Percentiles rank a stretch among this genome's conserved stretches.
Evolutionary conservation across 1,140 invertebrate species (phyloP).

Genomic region (Danaus melanippus): DNA sequence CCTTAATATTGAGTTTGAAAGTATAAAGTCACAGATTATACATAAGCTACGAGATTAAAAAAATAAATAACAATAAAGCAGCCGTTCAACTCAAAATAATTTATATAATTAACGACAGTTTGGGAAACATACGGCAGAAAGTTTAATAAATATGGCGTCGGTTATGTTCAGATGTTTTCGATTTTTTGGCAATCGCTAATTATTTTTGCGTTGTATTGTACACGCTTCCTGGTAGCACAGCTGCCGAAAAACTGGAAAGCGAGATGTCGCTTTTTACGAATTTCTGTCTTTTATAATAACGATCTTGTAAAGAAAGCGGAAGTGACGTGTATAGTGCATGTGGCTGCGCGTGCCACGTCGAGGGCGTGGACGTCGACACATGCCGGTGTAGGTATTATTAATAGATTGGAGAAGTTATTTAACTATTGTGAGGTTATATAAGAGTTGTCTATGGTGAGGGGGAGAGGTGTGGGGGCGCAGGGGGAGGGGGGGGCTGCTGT

Average conservation of each 20-base stretch:
- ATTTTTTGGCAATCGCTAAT: slow-evolving; percentile 50
- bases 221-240: slow-evolving; percentile 51
- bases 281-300: slow-evolving; percentile 33
- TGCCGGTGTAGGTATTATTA: slow-evolving; percentile 11
- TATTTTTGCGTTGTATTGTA: slow-evolving; percentile 31
- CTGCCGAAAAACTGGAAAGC: slow-evolving; percentile 54
- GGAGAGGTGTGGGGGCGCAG: slow-evolving; percentile 7
- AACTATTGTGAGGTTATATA: slow-evolving; percentile 18
- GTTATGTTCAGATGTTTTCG: slow-evolving; percentile 27
- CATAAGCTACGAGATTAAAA: slow-evolving; percentile 23
- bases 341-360: slow-evolving; percentile 31
- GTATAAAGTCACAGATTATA: slow-evolving; percentile 18
- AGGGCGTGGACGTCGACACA: slow-evolving; percentile 7
- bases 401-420: slow-evolving; percentile 17
- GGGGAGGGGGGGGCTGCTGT: slow-evolving; percentile 16
- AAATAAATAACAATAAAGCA: slow-evolving; percentile 41
- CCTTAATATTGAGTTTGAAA: slow-evolving; percentile 25
- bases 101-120: slow-evolving; percentile 33
- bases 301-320: slow-evolving; percentile 7
- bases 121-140: slow-evolving; percentile 21
- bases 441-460: slow-evolving; percentile 19
- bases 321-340: slow-evolving; percentile 24
- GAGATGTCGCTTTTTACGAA: slow-evolving; percentile 33
- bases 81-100: slow-evolving; percentile 39
- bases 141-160: slow-evolving; percentile 14